phyloP scores from a whole-genome alignment of 2,113 vertebrate genomes.

The Pelecanus crispus region DNA sequence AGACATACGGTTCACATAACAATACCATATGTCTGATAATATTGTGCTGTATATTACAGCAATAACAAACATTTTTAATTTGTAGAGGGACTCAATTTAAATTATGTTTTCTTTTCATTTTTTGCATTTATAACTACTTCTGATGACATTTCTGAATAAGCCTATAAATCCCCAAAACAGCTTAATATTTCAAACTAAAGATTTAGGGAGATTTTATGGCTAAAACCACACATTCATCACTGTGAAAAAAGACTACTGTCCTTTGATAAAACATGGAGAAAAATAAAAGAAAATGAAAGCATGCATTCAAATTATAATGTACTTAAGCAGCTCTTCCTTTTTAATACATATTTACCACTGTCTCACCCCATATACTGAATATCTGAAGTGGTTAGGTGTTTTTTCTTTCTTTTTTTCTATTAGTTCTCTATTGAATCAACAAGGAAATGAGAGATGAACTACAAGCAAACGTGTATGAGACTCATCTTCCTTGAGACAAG shows the following conservation, averaged over 20 bases:
- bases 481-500: neutral
- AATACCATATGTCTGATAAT: constrained; percentile 55
- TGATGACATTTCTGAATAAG: constrained; percentile 2
- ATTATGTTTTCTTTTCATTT: constrained; percentile 29
- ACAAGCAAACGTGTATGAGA: neutral
- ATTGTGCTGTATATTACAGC: constrained; percentile 30
- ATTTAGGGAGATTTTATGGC: neutral
- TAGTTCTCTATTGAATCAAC: neutral
- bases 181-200: neutral
- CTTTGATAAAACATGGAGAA: neutral
- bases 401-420: neutral
- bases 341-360: neutral
- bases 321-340: neutral
- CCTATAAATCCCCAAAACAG: neutral
- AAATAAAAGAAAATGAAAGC: neutral
- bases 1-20: constrained; percentile 55
- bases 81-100: constrained; percentile 17
- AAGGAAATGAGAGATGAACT: neutral
- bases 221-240: neutral
- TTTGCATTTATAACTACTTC: constrained; percentile 42
- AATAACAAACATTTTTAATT: constrained; percentile 42
- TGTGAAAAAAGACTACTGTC: neutral
- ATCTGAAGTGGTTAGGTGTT: neutral
- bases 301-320: neutral
- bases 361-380: neutral